Percentiles rank a stretch among this genome's conserved stretches.
Conservation (phyloP, 2,888 invertebrate genomes). For the Caenorhabditis sp. region DNA sequence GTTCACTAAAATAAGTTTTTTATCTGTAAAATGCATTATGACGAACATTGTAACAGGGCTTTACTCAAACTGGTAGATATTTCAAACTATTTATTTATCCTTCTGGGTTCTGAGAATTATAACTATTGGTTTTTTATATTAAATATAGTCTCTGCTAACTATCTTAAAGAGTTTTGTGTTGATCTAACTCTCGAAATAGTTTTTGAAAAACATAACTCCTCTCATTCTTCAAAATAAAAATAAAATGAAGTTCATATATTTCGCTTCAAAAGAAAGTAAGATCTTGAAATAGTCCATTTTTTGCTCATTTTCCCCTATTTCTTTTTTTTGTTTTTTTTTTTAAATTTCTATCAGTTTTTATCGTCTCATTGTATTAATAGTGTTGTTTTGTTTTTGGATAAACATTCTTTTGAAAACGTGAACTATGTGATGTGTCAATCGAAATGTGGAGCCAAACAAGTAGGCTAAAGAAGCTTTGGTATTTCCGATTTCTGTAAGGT, state of each 20-base stretch:
- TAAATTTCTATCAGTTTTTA: not conserved
- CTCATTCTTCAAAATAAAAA: too few relatives aligned
- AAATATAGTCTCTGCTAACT: not conserved
- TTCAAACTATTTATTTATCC: not conserved
- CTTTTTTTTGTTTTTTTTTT: too few relatives aligned
- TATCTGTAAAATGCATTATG: not conserved
- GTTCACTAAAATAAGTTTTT: not conserved
- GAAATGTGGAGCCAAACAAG: not conserved
- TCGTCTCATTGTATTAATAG: not conserved
- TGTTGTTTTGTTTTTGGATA: not conserved
- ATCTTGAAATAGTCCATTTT: not conserved
- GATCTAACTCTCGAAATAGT: too few relatives aligned
- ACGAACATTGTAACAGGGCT: not conserved
- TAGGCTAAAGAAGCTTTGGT: not conserved
- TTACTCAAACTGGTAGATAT: not conserved
- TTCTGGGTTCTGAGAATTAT: not conserved
- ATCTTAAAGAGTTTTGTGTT: too few relatives aligned
- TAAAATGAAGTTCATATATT: not conserved
- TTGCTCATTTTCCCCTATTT: not conserved
- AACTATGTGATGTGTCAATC: not conserved
- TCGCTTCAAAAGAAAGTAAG: too few relatives aligned
- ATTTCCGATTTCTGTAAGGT: not conserved
- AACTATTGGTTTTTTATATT: not conserved
- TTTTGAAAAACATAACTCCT: not conserved
- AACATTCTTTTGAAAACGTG: not conserved